A percentile compares a stretch with the other conserved stretches of the same genome.
Conservation (phyloP, 2,888 invertebrate species). For the Alloplasta piceator region DNA sequence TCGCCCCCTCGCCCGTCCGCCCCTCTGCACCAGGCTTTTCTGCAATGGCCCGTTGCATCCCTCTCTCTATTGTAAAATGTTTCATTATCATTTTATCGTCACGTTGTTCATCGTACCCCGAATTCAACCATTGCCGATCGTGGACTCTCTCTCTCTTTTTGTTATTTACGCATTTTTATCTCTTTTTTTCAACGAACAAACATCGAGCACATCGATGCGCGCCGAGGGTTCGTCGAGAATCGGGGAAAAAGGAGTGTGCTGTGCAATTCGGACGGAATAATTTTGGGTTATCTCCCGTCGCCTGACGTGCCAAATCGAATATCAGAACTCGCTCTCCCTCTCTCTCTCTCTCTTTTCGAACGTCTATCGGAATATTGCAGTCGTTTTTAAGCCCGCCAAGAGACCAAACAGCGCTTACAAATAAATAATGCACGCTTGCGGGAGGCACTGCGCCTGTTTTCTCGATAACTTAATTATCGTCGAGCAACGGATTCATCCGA, state of each 20-base stretch:
- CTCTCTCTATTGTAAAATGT: neutral
- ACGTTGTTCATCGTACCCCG: neutral
- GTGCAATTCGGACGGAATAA: slow-evolving; percentile 42
- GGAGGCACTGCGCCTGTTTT: slow-evolving; percentile 41
- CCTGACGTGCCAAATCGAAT: slow-evolving; percentile 53
- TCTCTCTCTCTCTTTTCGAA: neutral
- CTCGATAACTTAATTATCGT: slow-evolving; percentile 62
- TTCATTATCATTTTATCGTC: neutral
- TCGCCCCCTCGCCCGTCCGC: slow-evolving; percentile 3
- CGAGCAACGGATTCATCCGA: slow-evolving; percentile 57
- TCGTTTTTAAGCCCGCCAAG: slow-evolving; percentile 3
- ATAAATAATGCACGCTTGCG: neutral
- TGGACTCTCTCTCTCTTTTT: neutral
- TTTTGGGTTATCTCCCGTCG: slow-evolving; percentile 44
- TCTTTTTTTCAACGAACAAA: neutral
- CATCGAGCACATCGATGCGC: too few species aligned
- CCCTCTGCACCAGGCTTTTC: neutral
- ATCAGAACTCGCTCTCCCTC: slow-evolving; percentile 28
- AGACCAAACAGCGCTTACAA: too few species aligned
- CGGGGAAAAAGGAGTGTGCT: neutral
- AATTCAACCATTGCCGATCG: neutral
- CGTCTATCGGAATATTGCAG: slow-evolving; percentile 42
- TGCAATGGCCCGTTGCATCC: too few species aligned
- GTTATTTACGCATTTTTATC: neutral
- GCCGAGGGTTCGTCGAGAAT: neutral